A percentile compares a stretch with the other conserved stretches of the same genome.
Evolutionary conservation across 2,797 vertebrate species (phyloP).

Genomic region (Synanceia verrucosa): DNA sequence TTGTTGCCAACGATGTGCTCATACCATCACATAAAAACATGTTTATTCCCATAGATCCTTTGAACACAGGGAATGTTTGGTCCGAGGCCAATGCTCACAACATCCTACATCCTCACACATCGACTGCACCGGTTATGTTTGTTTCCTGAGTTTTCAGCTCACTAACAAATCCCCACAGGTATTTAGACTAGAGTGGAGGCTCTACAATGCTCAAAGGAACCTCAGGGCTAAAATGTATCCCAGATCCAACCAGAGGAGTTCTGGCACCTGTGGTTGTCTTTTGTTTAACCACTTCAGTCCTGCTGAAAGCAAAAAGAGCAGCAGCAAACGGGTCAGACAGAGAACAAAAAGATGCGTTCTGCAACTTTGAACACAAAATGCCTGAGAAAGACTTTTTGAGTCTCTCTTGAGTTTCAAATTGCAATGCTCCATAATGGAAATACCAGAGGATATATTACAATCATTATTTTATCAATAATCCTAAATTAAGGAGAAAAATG

Average conservation of each 20-base stretch:
- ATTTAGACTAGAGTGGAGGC: conserved; percentile 9
- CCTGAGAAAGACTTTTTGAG: neutral
- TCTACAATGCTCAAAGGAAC: conserved; percentile 9
- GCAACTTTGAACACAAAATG: neutral
- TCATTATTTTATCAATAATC: neutral
- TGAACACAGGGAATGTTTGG: neutral
- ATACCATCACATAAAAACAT: neutral
- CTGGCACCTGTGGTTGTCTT: conserved; percentile 25
- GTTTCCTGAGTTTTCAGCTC: conserved; percentile 9
- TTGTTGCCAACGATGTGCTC: neutral
- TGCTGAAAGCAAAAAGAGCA: conserved; percentile 24
- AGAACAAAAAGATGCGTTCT: neutral
- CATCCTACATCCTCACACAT: neutral
- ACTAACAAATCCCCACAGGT: neutral
- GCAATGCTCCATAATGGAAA: too few relatives aligned
- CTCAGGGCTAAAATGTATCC: neutral
- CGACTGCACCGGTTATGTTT: neutral
- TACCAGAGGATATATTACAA: too few relatives aligned
- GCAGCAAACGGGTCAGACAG: neutral
- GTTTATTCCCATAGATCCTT: conserved; percentile 13
- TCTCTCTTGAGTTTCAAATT: too few relatives aligned
- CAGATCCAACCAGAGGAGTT: conserved; percentile 6
- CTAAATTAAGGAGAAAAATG: neutral
- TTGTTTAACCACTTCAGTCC: conserved; percentile 26
- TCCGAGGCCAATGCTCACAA: neutral